These are phyloP conservation scores for Micrasema longulum DNA, from an alignment of 1,140 invertebrate genomes.

Conservation along the genomic window DNA sequence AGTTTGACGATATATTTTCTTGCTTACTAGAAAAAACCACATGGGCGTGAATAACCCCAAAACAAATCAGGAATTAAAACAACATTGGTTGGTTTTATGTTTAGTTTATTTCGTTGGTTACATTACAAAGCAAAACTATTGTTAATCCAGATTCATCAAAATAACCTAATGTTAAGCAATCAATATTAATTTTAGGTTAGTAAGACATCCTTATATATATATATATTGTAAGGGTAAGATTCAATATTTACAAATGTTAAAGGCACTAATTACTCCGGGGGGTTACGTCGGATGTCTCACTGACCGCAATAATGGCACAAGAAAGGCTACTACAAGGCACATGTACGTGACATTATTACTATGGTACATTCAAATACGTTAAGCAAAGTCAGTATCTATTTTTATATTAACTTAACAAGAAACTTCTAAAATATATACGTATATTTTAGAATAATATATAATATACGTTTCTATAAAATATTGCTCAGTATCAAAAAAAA, in stretches of 20 bases:
- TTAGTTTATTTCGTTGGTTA: conserved; percentile 22
- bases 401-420: conserved; percentile 16
- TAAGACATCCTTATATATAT: conserved; percentile 9
- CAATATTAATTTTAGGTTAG: neutral
- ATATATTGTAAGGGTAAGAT: neutral
- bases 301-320: conserved; percentile 21
- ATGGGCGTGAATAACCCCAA: no score
- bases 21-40: no score
- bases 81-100: conserved; percentile 5
- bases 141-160: conserved; percentile 11
- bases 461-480: conserved; percentile 20
- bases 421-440: no score
- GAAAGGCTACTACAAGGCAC: conserved; percentile 23
- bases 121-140: conserved; percentile 28
- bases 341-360: conserved; percentile 4
- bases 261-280: neutral
- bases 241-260: conserved; percentile 22
- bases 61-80: no score
- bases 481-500: conserved; percentile 15
- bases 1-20: no score
- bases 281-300: neutral
- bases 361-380: neutral
- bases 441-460: neutral
- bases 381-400: conserved; percentile 28
- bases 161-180: neutral